phyloP scores from a whole-genome alignment of 2,888 invertebrate species.

The Erebia palarica region DNA sequence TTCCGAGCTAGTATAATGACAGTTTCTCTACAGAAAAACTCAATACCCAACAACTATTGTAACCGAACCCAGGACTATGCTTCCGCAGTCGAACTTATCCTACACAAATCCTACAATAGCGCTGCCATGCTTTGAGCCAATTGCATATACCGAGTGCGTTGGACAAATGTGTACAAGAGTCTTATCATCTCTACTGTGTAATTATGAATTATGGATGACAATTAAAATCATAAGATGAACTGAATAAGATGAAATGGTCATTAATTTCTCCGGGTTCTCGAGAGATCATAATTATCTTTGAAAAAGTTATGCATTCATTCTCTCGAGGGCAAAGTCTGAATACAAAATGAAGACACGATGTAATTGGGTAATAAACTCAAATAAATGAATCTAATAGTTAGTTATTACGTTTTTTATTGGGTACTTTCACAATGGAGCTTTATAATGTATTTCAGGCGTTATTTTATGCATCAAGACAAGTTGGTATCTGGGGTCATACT shows the following conservation, averaged over 20 bases:
- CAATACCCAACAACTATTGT: no score
- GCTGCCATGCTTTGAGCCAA: no score
- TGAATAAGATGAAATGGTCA: neutral
- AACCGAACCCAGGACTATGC: no score
- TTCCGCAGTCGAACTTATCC: no score
- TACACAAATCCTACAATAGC: no score
- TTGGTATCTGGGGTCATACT: no score
- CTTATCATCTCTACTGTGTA: neutral
- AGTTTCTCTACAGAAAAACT: no score
- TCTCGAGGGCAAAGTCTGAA: conserved; percentile 9
- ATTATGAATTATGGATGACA: neutral
- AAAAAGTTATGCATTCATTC: conserved; percentile 1
- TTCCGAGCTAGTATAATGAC: no score
- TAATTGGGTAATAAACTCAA: conserved; percentile 5
- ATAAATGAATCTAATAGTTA: conserved; percentile 1
- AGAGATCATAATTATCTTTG: conserved; percentile 10
- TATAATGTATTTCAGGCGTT: neutral
- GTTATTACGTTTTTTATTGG: neutral
- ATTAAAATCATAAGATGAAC: neutral
- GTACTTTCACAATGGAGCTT: neutral
- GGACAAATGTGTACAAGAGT: no score
- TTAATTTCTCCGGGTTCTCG: neutral
- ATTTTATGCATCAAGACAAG: neutral
- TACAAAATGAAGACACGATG: conserved; percentile 9
- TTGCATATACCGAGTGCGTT: no score